These are phyloP conservation scores for Eurois occulta DNA, from an alignment of 2,888 invertebrate species.

Conservation along the genomic window DNA sequence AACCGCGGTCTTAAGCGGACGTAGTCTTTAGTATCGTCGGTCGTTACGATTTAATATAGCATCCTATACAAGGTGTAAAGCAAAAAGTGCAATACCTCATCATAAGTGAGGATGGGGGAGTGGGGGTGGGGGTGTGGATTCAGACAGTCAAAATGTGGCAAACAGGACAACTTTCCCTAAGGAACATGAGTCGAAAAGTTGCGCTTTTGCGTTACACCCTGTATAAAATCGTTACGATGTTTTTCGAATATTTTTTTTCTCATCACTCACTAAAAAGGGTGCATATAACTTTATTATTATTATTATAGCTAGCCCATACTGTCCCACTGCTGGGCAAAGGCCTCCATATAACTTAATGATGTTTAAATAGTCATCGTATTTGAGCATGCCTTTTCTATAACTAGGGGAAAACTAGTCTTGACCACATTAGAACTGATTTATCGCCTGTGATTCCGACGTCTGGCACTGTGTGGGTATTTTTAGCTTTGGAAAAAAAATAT, in stretches of 20 bases:
- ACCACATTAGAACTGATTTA: constrained; percentile 54
- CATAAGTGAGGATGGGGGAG: no score
- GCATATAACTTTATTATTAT: not conserved
- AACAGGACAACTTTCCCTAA: no score
- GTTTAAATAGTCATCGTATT: constrained; percentile 49
- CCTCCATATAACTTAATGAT: constrained; percentile 29
- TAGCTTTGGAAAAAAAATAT: constrained; percentile 14
- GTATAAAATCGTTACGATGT: not conserved
- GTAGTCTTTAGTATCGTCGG: no score
- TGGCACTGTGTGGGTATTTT: constrained; percentile 48
- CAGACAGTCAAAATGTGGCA: no score
- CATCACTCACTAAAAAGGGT: not conserved
- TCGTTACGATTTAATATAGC: not conserved
- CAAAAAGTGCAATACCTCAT: no score
- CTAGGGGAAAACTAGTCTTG: constrained; percentile 46
- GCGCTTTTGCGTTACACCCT: no score
- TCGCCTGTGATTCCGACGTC: constrained; percentile 17
- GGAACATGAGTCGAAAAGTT: no score
- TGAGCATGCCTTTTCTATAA: constrained; percentile 49
- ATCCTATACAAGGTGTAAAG: not conserved
- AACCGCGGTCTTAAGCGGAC: no score
- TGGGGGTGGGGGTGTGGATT: no score
- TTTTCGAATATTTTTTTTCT: not conserved
- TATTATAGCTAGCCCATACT: no score
- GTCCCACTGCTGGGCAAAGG: no score